These are phyloP conservation scores for Lepidocyrtoides sp. DNA, from an alignment of 2,888 invertebrate genomes.

Conservation along the genomic window DNA sequence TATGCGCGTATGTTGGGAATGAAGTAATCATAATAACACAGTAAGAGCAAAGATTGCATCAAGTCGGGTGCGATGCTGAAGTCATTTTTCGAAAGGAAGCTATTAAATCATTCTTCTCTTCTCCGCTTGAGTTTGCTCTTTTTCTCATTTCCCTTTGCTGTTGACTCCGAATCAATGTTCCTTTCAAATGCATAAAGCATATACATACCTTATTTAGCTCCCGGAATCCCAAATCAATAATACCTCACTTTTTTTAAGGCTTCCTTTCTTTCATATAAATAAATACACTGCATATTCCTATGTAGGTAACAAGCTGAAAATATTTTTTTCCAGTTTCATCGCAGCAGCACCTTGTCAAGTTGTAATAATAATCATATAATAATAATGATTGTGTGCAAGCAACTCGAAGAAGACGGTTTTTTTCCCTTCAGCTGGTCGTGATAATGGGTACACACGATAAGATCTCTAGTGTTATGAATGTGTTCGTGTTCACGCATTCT, in stretches of 20 bases:
- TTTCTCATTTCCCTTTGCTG: background rate
- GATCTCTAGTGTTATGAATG: background rate
- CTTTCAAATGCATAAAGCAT: background rate
- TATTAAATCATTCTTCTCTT: conserved; percentile 74
- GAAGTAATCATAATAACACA: conserved; percentile 67
- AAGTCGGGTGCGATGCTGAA: conserved; percentile 69
- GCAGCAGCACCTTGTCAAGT: conserved; percentile 65
- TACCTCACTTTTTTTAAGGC: background rate
- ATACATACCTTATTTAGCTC: background rate
- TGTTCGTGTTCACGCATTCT: conserved; percentile 46
- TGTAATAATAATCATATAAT: conserved; percentile 71
- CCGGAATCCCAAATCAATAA: conserved; percentile 55
- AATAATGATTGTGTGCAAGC: conserved; percentile 57
- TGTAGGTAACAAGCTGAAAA: background rate
- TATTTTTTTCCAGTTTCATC: conserved; percentile 29
- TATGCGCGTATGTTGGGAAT: conserved; percentile 32
- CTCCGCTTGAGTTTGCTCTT: conserved; percentile 18
- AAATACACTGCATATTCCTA: too few relatives aligned
- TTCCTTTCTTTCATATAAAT: background rate
- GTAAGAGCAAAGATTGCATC: conserved; percentile 49
- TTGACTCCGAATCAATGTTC: background rate
- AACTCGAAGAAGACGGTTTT: conserved; percentile 14
- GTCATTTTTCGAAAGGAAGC: conserved; percentile 73
- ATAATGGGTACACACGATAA: conserved; percentile 22
- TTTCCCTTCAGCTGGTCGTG: conserved; percentile 22